These are phyloP conservation scores for Lateolabrax maculatus DNA, from an alignment of 2,797 vertebrate species.

Conservation along the genomic window DNA sequence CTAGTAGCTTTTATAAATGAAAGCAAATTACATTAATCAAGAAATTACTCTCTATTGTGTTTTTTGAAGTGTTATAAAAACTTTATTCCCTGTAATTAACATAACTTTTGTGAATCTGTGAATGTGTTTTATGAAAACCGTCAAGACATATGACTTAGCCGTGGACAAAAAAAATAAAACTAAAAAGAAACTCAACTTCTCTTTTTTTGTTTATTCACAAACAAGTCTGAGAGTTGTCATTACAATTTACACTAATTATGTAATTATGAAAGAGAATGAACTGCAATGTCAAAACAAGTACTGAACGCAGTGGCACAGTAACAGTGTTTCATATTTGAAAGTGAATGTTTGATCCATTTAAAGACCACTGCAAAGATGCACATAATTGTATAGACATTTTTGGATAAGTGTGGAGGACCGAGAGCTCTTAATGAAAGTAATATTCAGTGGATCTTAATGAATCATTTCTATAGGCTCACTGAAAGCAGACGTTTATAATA, in stretches of 20 bases:
- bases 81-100: constrained; percentile 82
- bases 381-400: constrained; percentile 9
- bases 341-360: constrained; percentile 45
- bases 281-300: constrained; percentile 26
- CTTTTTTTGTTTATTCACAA: constrained; percentile 82
- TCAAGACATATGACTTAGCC: constrained; percentile 74
- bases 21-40: constrained; percentile 73
- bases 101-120: constrained; percentile 83
- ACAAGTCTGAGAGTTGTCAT: constrained; percentile 76
- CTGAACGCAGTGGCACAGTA: constrained; percentile 38
- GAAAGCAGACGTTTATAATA: constrained; percentile 52
- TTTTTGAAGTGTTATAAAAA: constrained; percentile 80
- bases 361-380: constrained; percentile 37
- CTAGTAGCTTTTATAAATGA: constrained; percentile 73
- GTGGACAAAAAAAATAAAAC: constrained; percentile 82
- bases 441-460: constrained; percentile 44
- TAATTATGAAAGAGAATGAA: constrained; percentile 61
- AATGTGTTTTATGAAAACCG: constrained; percentile 82
- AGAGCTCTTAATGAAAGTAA: constrained; percentile 47
- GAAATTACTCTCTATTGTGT: constrained; percentile 76
- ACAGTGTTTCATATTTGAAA: constrained; percentile 40
- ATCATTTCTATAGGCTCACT: constrained; percentile 44
- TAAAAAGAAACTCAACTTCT: constrained; percentile 80
- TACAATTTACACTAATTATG: constrained; percentile 60
- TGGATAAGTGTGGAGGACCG: constrained; percentile 61